These are phyloP conservation scores for Auanema freiburgensis DNA, from an alignment of 2,888 invertebrate species.

Conservation along the genomic window DNA sequence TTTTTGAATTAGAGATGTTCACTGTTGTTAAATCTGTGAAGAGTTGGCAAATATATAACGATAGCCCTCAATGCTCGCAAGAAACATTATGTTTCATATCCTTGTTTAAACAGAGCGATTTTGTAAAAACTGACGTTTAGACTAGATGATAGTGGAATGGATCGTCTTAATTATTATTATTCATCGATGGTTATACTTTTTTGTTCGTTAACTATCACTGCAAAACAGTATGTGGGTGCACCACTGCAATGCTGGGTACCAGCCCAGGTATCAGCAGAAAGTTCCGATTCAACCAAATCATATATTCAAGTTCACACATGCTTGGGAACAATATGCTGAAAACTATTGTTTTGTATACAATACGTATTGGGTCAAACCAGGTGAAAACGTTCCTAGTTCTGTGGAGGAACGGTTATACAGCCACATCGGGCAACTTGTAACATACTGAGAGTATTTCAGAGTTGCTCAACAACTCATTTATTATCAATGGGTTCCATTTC, in stretches of 20 bases:
- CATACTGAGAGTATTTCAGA: conserved; percentile 30
- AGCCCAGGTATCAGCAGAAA: conserved; percentile 32
- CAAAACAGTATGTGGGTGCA: conserved; percentile 61
- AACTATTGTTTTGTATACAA: conserved; percentile 63
- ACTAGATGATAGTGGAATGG: conserved; percentile 47
- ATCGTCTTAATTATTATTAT: conserved; percentile 61
- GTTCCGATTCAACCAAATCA: background rate
- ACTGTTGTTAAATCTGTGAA: too few species aligned
- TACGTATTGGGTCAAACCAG: conserved; percentile 60
- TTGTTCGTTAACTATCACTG: conserved; percentile 46
- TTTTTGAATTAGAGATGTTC: background rate
- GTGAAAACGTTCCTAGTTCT: conserved; percentile 48
- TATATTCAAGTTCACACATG: conserved; percentile 46
- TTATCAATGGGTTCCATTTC: conserved; percentile 61
- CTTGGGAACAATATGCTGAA: conserved; percentile 63
- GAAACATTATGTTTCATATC: background rate
- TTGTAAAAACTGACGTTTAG: conserved; percentile 13
- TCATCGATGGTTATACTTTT: conserved; percentile 55
- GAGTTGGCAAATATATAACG: too few species aligned
- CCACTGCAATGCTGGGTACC: conserved; percentile 63
- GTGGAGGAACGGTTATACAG: conserved; percentile 45
- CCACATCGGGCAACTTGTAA: too few species aligned
- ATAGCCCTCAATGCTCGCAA: too few species aligned
- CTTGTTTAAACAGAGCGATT: conserved; percentile 1
- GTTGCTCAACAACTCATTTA: conserved; percentile 56